A percentile compares a stretch with the other conserved stretches of the same genome.
Evolutionary conservation across 2,797 vertebrate genomes (phyloP).

Genomic region (Steatocranus sp.): DNA sequence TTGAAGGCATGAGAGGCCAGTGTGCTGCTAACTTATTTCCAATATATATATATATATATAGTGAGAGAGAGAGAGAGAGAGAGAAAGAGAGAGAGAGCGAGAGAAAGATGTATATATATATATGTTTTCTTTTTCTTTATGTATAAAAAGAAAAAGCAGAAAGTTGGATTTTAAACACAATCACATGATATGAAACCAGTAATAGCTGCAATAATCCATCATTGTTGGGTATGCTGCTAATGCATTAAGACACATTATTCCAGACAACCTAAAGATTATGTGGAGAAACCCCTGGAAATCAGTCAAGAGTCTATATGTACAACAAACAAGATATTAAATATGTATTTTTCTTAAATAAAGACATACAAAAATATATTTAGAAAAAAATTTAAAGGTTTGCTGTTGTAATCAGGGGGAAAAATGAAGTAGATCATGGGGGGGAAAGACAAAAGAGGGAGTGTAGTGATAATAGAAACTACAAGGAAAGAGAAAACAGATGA

Average conservation of each 20-base stretch:
- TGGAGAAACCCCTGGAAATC: not conserved
- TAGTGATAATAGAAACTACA: not conserved
- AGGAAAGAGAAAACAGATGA: not conserved
- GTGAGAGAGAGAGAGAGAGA: too few species aligned
- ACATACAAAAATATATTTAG: not conserved
- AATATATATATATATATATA: not conserved
- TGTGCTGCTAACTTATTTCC: not conserved
- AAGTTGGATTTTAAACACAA: not conserved
- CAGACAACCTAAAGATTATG: not conserved
- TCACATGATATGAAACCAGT: not conserved
- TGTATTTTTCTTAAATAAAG: not conserved
- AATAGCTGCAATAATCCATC: not conserved
- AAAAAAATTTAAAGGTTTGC: not conserved
- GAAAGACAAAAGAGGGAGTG: not conserved
- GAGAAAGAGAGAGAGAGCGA: too few species aligned
- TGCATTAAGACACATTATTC: not conserved
- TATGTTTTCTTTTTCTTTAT: too few species aligned
- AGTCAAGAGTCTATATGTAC: not conserved
- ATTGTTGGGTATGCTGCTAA: not conserved
- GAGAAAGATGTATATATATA: too few species aligned
- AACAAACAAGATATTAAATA: not conserved
- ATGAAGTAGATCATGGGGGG: not conserved
- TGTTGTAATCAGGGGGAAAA: not conserved
- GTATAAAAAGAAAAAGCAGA: not conserved
- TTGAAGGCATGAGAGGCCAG: not conserved